A percentile compares a stretch with the other conserved stretches of the same genome.
Conservation (phyloP, 2,888 invertebrate species). For the Xestia xanthographa region DNA sequence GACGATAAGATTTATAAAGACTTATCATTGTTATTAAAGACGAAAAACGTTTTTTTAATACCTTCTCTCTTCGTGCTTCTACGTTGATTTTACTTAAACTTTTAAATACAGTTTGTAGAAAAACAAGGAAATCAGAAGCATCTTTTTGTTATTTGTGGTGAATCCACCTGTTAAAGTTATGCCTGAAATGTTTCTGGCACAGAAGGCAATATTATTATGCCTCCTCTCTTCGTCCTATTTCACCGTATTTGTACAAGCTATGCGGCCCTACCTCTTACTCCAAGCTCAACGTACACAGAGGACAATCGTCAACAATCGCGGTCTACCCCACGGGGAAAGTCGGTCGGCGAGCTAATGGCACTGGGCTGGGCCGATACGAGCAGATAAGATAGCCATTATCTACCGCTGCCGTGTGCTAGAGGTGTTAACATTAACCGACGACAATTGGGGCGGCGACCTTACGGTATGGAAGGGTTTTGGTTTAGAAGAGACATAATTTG, state of each 20-base stretch:
- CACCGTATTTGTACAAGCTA: constrained; percentile 48
- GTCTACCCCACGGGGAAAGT: constrained; percentile 84
- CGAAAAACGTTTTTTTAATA: background rate
- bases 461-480: constrained; percentile 8
- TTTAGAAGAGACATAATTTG: background rate
- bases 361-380: constrained; percentile 78
- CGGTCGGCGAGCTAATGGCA: constrained; percentile 84
- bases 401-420: constrained; percentile 59
- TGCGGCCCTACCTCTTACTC: constrained; percentile 57
- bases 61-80: background rate
- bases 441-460: constrained; percentile 61
- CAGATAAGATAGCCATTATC: constrained; percentile 83
- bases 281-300: constrained; percentile 67
- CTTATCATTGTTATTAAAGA: background rate
- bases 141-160: background rate
- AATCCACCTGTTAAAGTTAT: background rate
- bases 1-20: background rate
- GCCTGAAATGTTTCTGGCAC: background rate
- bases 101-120: background rate
- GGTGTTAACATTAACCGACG: constrained; percentile 66
- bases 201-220: background rate
- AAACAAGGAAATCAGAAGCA: background rate
- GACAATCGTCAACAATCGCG: constrained; percentile 81
- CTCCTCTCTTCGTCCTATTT: constrained; percentile 1
- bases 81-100: background rate